Evolutionary conservation across 2,797 vertebrate genomes (phyloP).

Genomic region (Antrozous pallidus): DNA sequence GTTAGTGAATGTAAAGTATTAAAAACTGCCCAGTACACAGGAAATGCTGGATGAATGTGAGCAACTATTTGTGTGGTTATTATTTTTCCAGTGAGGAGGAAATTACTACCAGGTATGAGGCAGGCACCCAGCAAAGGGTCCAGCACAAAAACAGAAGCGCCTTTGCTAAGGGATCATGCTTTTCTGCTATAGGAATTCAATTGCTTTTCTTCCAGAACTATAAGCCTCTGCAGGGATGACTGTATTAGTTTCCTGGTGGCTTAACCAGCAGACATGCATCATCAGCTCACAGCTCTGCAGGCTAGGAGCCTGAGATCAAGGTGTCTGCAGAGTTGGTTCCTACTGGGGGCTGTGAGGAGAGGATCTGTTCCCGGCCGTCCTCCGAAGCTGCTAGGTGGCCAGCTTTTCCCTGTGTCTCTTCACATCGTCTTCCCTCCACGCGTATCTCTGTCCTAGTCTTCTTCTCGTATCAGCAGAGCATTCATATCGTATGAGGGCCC

Average conservation of each 20-base stretch:
- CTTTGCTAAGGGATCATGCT: neutral
- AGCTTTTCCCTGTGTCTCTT: neutral
- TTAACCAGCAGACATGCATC: neutral
- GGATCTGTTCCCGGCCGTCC: neutral
- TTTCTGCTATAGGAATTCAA: neutral
- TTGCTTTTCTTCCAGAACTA: neutral
- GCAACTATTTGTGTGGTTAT: neutral
- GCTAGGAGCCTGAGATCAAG: neutral
- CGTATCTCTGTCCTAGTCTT: neutral
- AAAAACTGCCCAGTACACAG: neutral
- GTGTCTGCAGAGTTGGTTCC: neutral
- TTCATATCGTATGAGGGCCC: too few relatives aligned
- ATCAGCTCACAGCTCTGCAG: neutral
- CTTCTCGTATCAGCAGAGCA: neutral
- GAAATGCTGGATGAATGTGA: neutral
- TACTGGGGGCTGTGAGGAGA: neutral
- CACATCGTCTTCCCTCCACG: neutral
- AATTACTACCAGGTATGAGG: neutral
- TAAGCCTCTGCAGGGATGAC: neutral
- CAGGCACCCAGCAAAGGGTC: neutral
- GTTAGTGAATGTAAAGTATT: neutral
- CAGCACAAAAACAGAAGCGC: neutral
- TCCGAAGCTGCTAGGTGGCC: neutral
- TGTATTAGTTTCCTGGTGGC: neutral
- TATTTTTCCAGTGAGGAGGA: neutral